Percentiles rank a stretch among this genome's conserved stretches.
phyloP scores from a whole-genome alignment of 2,888 invertebrate species.

The Sicus ferrugineus region DNA sequence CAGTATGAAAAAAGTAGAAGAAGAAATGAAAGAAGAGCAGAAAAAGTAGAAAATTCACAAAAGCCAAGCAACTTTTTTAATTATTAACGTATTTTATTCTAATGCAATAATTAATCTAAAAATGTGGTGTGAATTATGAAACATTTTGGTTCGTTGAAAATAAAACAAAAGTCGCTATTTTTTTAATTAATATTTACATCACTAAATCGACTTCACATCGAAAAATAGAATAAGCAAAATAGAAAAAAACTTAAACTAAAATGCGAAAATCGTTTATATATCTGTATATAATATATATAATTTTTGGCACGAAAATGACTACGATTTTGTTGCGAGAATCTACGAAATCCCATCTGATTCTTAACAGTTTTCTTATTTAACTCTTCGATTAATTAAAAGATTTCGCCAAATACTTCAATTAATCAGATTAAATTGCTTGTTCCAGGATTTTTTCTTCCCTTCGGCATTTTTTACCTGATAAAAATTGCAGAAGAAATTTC shows the following conservation, averaged over 20 bases:
- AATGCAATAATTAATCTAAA: neutral
- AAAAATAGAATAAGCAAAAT: too few species aligned
- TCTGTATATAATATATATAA: conserved; percentile 1
- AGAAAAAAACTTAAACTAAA: neutral
- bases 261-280: neutral
- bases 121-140: neutral
- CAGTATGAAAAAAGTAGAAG: neutral
- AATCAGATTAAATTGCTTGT: neutral
- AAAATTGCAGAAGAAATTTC: conserved; percentile 25
- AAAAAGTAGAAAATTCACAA: neutral
- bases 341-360: neutral
- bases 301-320: conserved; percentile 49
- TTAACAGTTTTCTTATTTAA: neutral
- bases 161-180: neutral
- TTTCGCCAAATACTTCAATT: too few species aligned
- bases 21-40: neutral
- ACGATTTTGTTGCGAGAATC: conserved; percentile 23
- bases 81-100: neutral
- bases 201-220: neutral
- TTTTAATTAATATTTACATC: neutral
- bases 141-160: neutral
- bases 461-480: conserved; percentile 29
- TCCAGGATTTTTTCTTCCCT: neutral
- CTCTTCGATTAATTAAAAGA: neutral
- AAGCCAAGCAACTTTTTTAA: neutral